These are phyloP conservation scores for Erpornis zantholeuca DNA, from an alignment of 2,113 vertebrate genomes.

Conservation along the genomic window DNA sequence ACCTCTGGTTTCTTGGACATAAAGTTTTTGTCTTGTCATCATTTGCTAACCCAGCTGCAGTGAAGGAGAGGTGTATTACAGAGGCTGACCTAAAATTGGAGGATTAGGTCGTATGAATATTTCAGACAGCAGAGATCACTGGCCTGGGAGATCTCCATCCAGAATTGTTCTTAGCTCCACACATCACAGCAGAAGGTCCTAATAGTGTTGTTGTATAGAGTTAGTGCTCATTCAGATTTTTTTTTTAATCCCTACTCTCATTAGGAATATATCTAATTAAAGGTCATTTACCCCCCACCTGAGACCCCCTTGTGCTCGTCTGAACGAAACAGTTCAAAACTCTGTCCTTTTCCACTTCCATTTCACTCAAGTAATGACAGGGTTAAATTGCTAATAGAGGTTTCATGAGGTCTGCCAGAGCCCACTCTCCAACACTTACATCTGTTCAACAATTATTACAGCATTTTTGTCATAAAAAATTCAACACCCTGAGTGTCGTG, in stretches of 20 bases:
- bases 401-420: constrained; percentile 92
- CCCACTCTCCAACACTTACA: constrained; percentile 94
- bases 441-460: constrained; percentile 99
- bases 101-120: neutral
- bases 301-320: neutral
- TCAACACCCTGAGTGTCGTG: constrained; percentile 94
- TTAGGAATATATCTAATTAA: constrained; percentile 1
- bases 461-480: constrained; percentile 98
- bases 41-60: neutral
- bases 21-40: neutral
- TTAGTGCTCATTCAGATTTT: neutral
- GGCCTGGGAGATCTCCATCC: neutral
- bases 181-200: neutral
- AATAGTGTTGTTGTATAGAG: neutral
- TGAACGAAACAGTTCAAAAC: neutral
- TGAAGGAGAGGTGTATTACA: neutral
- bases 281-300: neutral
- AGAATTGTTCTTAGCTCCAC: neutral
- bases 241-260: neutral
- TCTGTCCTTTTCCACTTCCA: neutral
- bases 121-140: neutral
- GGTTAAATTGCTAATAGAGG: constrained; percentile 95
- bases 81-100: neutral
- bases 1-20: neutral
- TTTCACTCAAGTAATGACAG: constrained; percentile 63